These are phyloP conservation scores for Emydura subglobosa DNA, from an alignment of 2,113 vertebrate species.

Conservation along the genomic window DNA sequence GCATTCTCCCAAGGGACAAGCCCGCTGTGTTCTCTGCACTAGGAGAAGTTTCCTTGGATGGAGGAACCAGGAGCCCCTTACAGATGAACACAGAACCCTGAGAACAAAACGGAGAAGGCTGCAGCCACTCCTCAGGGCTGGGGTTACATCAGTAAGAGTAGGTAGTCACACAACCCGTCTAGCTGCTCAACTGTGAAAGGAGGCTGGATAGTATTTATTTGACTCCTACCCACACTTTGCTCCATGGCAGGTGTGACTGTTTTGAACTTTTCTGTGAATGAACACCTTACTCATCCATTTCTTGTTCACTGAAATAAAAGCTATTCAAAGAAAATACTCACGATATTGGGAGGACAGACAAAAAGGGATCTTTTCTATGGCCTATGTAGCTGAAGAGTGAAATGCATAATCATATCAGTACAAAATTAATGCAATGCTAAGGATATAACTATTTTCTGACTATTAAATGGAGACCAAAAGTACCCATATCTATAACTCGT, in stretches of 20 bases:
- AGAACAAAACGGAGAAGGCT: neutral
- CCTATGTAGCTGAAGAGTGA: neutral
- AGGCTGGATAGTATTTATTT: neutral
- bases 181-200: neutral
- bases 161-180: neutral
- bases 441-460: neutral
- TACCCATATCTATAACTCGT: neutral
- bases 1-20: neutral
- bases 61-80: neutral
- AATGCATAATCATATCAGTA: neutral
- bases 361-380: neutral
- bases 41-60: neutral
- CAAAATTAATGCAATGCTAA: neutral
- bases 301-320: neutral
- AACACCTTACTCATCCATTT: neutral
- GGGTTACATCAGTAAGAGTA: neutral
- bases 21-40: neutral
- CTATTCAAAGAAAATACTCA: neutral
- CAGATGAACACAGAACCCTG: neutral
- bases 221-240: neutral
- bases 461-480: neutral
- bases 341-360: neutral
- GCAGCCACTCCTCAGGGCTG: neutral
- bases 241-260: neutral
- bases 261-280: neutral